Evolutionary conservation across 2,888 invertebrate species (phyloP), one percentile per base, ranked within the genome.

Genomic region (Brachylomia viminalis): DNA sequence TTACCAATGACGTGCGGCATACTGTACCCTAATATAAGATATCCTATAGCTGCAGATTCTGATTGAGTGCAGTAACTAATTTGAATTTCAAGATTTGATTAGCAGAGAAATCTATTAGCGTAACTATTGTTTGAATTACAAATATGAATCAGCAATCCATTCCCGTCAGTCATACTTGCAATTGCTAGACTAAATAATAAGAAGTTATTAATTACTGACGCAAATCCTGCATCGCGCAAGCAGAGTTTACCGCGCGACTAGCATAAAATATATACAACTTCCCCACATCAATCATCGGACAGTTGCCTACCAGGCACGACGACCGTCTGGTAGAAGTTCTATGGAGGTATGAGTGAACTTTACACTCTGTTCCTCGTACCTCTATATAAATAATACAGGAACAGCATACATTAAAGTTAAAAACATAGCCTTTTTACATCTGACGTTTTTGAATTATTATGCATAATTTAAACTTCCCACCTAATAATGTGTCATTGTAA

Each of bases 401-500:
- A 52, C 17, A 42, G 23, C 23, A 42, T 17, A 67, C 4, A 75
- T 68, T 56, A 74, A 65, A 79, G 47, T 75, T 73, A n/a, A 69
- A 72, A 71, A 72, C 45, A 45, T 38, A 13, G n/a, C 20, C 38
- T 72, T 68, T 70, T 54, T 33, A 61, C 64, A 71, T 72, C 38
- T 70, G 71, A 38, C 73, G 69, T 67, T 77, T 83, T 79, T 84
- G 65, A 82, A 86, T 81, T 87, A 84, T 85, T 79, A 83, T 70
- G 27, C 73, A 79, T 82, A 82, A 79, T 86, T 82, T 84, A 82
- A 76, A 82, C 79, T 68, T 74, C 68, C 30, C 77, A 69, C 72
- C 75, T 82, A 84, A 78, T 82, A 75, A 59, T 75, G 45, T 74
- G 75, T 80, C 75, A 77, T 80, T 83, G 70, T 82, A 81, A 87